Base-by-base conservation (phyloP, 1,140 invertebrate species). In the Nilaparvata lugens region DNA sequence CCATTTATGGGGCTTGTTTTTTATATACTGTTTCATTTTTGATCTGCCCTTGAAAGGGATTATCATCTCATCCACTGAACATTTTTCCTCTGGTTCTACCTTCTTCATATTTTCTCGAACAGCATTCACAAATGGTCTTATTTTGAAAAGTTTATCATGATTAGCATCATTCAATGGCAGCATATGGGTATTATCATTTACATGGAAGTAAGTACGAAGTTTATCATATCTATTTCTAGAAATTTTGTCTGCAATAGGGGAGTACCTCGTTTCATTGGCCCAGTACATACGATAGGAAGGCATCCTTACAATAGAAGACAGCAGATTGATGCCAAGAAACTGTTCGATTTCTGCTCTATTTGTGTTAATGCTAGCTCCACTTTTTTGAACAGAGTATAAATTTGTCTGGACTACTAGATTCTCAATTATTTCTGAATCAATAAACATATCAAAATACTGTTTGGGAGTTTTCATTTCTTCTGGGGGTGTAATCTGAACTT, bases 1-100 rank as follows among this genome's bases (percentile, higher is more conserved):
- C 61, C 66, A 67, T 53, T 73, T 73, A 54, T 69, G 67, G n/a
- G 72, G 72, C 55, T 74, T 72, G 38, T 62, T 62, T n/a, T 63
- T 64, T 23, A 71, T 65, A 58, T 74, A 68, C 54, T 68, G 65
- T 58, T 68, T 68, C 24, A 62, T 43, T 14, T 4, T 3, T 52
- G 35, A 35, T 42, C 58, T 31, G 16, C 66, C 64, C 54, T 67
- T 68, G 61, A 66, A 68, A 11, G 66, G 64, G 18, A 68, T 62
- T 18, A 65, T 54, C 24, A 65, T 63, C 58, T 68, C 64, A 59
- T 67, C 62, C 19, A 65, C 52, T n/a, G 58, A 52, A 23, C 25
- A 40, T 25, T 18, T 14, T 21, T 59, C 56, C 25, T 64, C 54
- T 13, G 13, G 11, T 7, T 38, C 2, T 4, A 56, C 40, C 18